Base-by-base conservation (phyloP, 2,113 vertebrate species). In the Mustela nigripes region DNA sequence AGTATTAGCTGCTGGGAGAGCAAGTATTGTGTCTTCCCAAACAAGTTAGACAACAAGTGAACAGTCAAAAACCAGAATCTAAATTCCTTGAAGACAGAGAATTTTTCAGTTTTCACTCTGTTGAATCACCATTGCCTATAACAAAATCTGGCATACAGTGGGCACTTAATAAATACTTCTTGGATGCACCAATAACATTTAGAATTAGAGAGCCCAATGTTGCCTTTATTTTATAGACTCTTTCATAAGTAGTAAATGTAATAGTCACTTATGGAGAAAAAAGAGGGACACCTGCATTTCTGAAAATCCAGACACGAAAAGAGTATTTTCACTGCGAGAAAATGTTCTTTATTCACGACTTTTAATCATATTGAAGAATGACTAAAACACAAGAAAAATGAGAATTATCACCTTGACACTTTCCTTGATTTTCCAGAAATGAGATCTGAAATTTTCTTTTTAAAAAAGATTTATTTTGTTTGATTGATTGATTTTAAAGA, bases 361-460 rank as follows among this genome's bases (percentile, higher is more conserved):
- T 7, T 36, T 81, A 78, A 88, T 24, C 39, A 36, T 65, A 31
- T 82, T 12, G 7, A 28, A 67, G 48, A 50, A 86, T 73, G 50
- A 26, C 0, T 82, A 76, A 39, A 28, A 65, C 3, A 39, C 45
- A 15, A 93, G 85, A 79, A 56, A 84, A 83, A 36, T 15, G 87
- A 67, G 50, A 87, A 82, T 86, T 56, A 89, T 24, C 22, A 65
- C 24, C 21, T 62, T 63, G 89, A 81, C 19, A 89, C 79, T 82
- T 73, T 74, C 31, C 60, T 74, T 65, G 78, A 78, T 45, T 92
- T 96, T 94, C 69, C 24, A 84, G 62, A 96, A 26, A 88, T 81
- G 73, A 26, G 31, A 91, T 82, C 2, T 62, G 48, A 92, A 83
- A 71, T n/a, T 63, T 53, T 74, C 39, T n/a, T 69, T 19, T 69